Evolutionary conservation across 2,888 invertebrate species (phyloP).

Genomic region (Hydroisotoma schaefferi): DNA sequence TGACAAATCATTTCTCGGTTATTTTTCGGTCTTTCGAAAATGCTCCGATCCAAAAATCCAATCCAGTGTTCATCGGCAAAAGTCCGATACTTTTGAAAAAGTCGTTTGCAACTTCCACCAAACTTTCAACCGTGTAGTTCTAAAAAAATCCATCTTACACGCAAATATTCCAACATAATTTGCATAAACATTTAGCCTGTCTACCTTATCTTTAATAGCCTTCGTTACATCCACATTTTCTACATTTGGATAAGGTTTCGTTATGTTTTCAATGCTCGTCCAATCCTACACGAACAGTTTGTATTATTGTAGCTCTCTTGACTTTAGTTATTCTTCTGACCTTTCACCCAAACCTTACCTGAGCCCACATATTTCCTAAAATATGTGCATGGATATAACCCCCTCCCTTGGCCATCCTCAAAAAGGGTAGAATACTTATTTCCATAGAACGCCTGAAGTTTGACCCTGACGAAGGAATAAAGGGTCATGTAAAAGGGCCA

Average conservation of each 20-base stretch:
- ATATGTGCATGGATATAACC: constrained; percentile 9
- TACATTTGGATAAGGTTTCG: constrained; percentile 52
- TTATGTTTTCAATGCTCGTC: constrained; percentile 61
- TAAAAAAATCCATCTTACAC: constrained; percentile 36
- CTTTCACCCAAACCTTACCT: too few relatives aligned
- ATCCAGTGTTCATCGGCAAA: constrained; percentile 73
- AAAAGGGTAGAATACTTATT: too few relatives aligned
- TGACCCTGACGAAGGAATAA: constrained; percentile 20
- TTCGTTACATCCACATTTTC: constrained; percentile 69
- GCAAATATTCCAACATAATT: neutral
- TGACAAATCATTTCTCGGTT: constrained; percentile 60
- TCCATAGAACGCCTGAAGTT: constrained; percentile 2
- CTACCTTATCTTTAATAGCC: constrained; percentile 63
- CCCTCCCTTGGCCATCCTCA: neutral
- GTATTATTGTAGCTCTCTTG: neutral
- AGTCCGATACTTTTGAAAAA: constrained; percentile 77
- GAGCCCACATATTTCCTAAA: constrained; percentile 16
- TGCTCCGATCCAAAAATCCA: constrained; percentile 79
- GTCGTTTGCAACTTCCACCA: constrained; percentile 78
- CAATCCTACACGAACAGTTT: constrained; percentile 56
- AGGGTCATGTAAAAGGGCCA: constrained; percentile 19
- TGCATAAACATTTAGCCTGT: too few relatives aligned
- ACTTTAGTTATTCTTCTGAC: too few relatives aligned
- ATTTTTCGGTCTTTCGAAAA: constrained; percentile 71
- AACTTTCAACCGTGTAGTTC: constrained; percentile 53